A percentile compares a stretch with the other conserved stretches of the same genome.
Evolutionary conservation across 2,888 invertebrate species (phyloP).

Genomic region (Ophion costatus): DNA sequence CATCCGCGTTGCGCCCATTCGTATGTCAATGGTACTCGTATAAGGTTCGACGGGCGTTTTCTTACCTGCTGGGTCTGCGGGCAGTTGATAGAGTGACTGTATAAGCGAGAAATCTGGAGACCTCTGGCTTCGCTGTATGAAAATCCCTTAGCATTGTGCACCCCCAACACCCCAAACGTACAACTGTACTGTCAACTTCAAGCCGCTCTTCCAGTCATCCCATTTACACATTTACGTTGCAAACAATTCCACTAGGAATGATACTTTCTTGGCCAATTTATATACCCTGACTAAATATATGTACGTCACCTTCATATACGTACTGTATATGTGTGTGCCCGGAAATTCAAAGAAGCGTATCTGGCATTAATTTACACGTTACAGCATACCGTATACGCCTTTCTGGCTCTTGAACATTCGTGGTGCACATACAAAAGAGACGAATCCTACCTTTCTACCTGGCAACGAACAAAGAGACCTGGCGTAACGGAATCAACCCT

Average conservation of each 20-base stretch:
- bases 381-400: slow-evolving; percentile 46
- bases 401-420: slow-evolving; percentile 66
- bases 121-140: slow-evolving; percentile 53
- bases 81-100: slow-evolving; percentile 54
- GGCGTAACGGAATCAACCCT: slow-evolving; percentile 74
- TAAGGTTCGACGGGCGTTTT: slow-evolving; percentile 31
- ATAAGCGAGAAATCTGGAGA: slow-evolving; percentile 44
- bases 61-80: slow-evolving; percentile 52
- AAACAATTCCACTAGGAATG: slow-evolving; percentile 11
- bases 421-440: slow-evolving; percentile 69
- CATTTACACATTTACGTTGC: slow-evolving; percentile 1
- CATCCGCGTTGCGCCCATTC: slow-evolving; percentile 6
- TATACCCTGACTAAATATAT: background rate
- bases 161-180: slow-evolving; percentile 33
- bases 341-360: background rate
- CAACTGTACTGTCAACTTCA: slow-evolving; percentile 16
- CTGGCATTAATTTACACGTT: background rate
- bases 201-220: slow-evolving; percentile 4
- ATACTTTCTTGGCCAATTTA: slow-evolving; percentile 18
- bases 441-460: slow-evolving; percentile 76
- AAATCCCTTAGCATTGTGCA: slow-evolving; percentile 16
- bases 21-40: background rate
- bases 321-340: background rate
- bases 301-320: background rate
- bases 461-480: slow-evolving; percentile 74